Evolutionary conservation across 2,113 vertebrate species (phyloP), one percentile per base, ranked within the genome.

Genomic region (Heptranchias perlo): DNA sequence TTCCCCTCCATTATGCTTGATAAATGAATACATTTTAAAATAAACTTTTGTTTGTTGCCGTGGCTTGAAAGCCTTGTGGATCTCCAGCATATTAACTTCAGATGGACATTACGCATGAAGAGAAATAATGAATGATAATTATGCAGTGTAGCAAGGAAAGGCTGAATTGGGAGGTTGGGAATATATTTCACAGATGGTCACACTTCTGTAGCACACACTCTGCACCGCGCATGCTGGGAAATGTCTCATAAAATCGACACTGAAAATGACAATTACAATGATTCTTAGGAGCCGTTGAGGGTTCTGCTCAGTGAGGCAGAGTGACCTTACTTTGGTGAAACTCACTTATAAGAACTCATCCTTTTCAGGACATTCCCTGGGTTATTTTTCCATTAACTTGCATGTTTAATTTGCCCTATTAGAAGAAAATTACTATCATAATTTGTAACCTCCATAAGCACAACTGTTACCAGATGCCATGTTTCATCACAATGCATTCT

Each of bases 101-200:
- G 61, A 67, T 69, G 94, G 94, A 69, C 94, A 49, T 95, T 95
- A 35, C 47, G 28, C 23, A 52, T 23, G 47, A 69, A 95, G 64
- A 28, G 39, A 69, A 69, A 69, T 95, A 95, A 95, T 95, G 49
- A 95, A 95, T 69, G 94, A 69, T 95, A 69, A 95, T 95, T 95
- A 69, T 31, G 47, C 25, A 52, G 39, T 13, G 62, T 28, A 52
- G 47, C 25, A 47, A 61, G 11, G 52, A 54, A 35, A 52, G 65
- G 44, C 94, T 95, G 39, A 47, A 31, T 44, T 95, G 94, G 65
- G 62, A 95, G 94, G 23, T 14, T 95, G 94, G 64, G 94, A 95
- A 95, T 95, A 95, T 69, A 95, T 52, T 95, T 95, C 94, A 95
- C 94, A 95, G 94, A 95, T 95, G 94, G 94, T 95, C 94, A 95